Evolutionary conservation across 1,140 invertebrate genomes (phyloP), one percentile per base, ranked within the genome.

Genomic region (Hestina assimilis): DNA sequence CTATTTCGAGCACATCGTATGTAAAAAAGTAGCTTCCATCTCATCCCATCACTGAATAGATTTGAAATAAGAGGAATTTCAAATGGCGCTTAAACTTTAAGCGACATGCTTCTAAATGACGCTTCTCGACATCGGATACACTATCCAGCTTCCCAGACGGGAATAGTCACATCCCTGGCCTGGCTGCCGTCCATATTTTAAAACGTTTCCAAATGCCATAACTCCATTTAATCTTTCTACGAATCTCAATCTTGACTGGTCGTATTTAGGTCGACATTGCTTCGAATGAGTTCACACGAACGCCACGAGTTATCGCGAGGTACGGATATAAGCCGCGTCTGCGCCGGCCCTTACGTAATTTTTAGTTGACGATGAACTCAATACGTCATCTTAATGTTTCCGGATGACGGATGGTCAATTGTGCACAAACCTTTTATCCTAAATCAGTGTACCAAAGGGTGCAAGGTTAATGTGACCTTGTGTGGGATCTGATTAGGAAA

Each of bases 111-210:
- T 40, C 72, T 69, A 73, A 69, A 69, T 8, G 15, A 38, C 33
- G 66, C 68, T 58, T 66, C 71, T 68, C 58, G 62, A 74, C 60
- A 75, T 72, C 63, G 70, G 76, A 73, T 72, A 74, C 69, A 65
- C 61, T 72, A 71, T 78, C 72, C 73, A 71, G 75, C 61, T 69
- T 65, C 72, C 70, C 71, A 80, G 83, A 82, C 83, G 81, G 82
- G 83, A 87, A 87, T 87, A 87, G 83, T 87, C 80, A 61, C 80
- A 79, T 75, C 74, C 83, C 83, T 77, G 83, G 83, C 83, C 83
- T 87, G 83, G 83, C 83, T 59, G 48, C 60, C 72, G 77, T 82
- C 83, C 83, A 87, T 83, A 64, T 60, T 47, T 58, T 55, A 59
- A 35, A 46, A 45, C 58, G 51, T 53, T 56, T 40, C 33, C 56